Evolutionary conservation across 2,888 invertebrate genomes (phyloP).

Genomic region (Dasypolia templi): DNA sequence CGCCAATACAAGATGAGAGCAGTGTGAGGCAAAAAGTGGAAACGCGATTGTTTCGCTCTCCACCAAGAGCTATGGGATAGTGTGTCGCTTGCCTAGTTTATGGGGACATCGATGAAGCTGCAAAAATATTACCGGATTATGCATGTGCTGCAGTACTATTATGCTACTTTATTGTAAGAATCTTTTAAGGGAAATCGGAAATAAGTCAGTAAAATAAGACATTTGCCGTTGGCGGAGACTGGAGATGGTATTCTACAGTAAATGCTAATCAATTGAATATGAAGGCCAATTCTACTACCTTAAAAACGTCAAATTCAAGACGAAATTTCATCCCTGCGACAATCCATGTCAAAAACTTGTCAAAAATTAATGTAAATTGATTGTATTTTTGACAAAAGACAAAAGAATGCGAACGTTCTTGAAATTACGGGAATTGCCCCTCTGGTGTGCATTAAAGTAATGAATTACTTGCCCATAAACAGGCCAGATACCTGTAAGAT

Average conservation of each 20-base stretch:
- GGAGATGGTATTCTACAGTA: slow-evolving; percentile 17
- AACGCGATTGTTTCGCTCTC: slow-evolving; percentile 81
- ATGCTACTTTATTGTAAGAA: slow-evolving; percentile 1
- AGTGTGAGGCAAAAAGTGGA: slow-evolving; percentile 82
- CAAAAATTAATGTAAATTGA: too few species aligned
- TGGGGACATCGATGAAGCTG: slow-evolving; percentile 70
- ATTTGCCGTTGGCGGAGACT: not conserved
- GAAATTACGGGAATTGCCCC: too few species aligned
- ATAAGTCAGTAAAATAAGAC: not conserved
- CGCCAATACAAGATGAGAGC: slow-evolving; percentile 82
- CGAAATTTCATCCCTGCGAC: too few species aligned
- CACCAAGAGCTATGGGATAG: slow-evolving; percentile 73
- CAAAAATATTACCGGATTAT: slow-evolving; percentile 28
- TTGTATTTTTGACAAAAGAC: too few species aligned
- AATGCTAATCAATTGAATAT: not conserved
- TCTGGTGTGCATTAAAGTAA: not conserved
- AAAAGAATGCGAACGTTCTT: too few species aligned
- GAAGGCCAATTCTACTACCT: too few species aligned
- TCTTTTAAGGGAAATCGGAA: not conserved
- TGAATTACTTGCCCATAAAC: not conserved
- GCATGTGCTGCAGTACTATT: slow-evolving; percentile 8
- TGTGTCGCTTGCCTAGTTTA: slow-evolving; percentile 59
- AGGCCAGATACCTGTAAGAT: not conserved
- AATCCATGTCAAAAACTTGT: too few species aligned
- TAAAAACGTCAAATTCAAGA: too few species aligned